Evolutionary conservation across 2,888 invertebrate genomes (phyloP).

Genomic region (Melangyna quadrimaculata): DNA sequence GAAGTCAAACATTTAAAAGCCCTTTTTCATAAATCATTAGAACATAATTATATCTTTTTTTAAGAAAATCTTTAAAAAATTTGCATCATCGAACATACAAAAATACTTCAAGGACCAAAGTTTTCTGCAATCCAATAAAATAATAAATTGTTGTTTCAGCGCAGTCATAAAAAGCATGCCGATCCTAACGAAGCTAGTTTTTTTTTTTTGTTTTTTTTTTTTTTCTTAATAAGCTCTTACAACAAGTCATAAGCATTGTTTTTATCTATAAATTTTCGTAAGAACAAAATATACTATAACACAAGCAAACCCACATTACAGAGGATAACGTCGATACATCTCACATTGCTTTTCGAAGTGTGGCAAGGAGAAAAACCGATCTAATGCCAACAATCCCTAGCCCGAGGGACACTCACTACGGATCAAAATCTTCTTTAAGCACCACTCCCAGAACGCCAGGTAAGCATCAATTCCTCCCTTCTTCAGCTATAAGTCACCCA

Average conservation of each 20-base stretch:
- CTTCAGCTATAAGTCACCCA: slow-evolving; percentile 54
- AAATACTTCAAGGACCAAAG: neutral
- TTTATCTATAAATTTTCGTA: slow-evolving; percentile 31
- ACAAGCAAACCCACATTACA: slow-evolving; percentile 75
- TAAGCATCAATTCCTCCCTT: slow-evolving; percentile 74
- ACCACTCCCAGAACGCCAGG: slow-evolving; percentile 81
- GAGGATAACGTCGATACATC: slow-evolving; percentile 80
- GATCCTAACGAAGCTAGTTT: slow-evolving; percentile 60
- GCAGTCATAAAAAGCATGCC: slow-evolving; percentile 55
- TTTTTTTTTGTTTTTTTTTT: slow-evolving; percentile 42
- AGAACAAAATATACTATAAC: slow-evolving; percentile 64
- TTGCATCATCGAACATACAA: slow-evolving; percentile 37
- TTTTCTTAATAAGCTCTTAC: slow-evolving; percentile 33
- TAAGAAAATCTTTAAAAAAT: neutral
- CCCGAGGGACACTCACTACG: slow-evolving; percentile 84
- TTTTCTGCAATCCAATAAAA: neutral
- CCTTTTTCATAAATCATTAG: neutral
- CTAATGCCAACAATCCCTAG: slow-evolving; percentile 94
- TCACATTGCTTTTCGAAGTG: slow-evolving; percentile 88
- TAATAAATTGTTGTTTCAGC: slow-evolving; percentile 32
- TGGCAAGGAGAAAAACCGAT: slow-evolving; percentile 93
- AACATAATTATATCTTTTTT: neutral
- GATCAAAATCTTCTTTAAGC: slow-evolving; percentile 82
- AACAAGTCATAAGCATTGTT: slow-evolving; percentile 49
- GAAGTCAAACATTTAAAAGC: neutral